These are phyloP conservation scores for Capitulum mitella DNA, from an alignment of 2,888 invertebrate genomes.

Conservation along the genomic window DNA sequence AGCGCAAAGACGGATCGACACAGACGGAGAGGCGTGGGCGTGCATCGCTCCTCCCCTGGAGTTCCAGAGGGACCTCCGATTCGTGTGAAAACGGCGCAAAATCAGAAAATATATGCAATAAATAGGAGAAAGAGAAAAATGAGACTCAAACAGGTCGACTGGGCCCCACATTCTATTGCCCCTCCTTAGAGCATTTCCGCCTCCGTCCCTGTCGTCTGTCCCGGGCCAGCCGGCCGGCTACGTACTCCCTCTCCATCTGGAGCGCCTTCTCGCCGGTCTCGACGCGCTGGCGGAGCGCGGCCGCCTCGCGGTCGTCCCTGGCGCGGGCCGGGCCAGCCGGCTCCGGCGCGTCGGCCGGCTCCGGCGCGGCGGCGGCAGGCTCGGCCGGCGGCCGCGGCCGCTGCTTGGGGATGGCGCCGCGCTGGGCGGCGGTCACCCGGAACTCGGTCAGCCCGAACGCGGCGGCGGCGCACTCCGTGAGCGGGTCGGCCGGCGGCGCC, in stretches of 20 bases:
- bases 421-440: neutral
- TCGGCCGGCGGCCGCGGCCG: neutral
- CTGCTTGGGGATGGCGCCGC: constrained; percentile 8
- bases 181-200: too few relatives aligned
- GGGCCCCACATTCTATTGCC: too few relatives aligned
- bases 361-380: neutral
- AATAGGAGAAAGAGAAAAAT: too few relatives aligned
- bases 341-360: neutral
- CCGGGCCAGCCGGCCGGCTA: too few relatives aligned
- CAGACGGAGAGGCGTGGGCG: too few relatives aligned
- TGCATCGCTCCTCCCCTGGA: too few relatives aligned
- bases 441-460: neutral
- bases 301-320: neutral
- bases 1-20: too few relatives aligned
- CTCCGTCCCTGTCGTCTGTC: too few relatives aligned
- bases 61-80: too few relatives aligned
- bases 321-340: neutral
- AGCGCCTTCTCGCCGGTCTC: neutral
- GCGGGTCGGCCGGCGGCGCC: neutral
- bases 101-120: too few relatives aligned
- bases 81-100: too few relatives aligned
- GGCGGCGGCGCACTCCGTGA: neutral
- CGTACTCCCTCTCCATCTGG: neutral
- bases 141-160: too few relatives aligned
- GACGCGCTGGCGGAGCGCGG: neutral